Evolutionary conservation across 1,140 invertebrate genomes (phyloP).

Genomic region (Nymphalis io): DNA sequence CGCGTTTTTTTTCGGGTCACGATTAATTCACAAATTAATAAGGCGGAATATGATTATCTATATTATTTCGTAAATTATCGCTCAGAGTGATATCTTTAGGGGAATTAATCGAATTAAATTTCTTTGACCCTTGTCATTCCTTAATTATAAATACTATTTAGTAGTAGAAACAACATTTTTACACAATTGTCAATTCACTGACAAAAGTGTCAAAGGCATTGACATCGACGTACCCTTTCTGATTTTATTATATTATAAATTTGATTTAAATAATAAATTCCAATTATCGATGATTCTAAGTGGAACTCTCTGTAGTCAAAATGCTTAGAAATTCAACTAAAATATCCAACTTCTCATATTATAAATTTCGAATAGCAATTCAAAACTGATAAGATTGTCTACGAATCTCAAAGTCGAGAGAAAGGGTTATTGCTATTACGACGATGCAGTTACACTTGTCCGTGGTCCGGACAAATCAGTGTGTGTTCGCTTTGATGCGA

Average conservation of each 20-base stretch:
- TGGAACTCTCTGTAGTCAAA: not conserved
- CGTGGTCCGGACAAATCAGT: slow-evolving; percentile 32
- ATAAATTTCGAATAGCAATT: slow-evolving; percentile 1
- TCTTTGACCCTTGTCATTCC: not conserved
- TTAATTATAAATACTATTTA: not conserved
- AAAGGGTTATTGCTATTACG: slow-evolving; percentile 28
- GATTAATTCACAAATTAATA: slow-evolving; percentile 32
- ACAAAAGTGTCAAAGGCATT: too few species aligned
- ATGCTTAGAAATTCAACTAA: not conserved
- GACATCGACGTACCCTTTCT: too few species aligned
- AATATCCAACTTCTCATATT: not conserved
- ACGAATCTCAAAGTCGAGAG: not conserved
- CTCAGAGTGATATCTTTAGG: slow-evolving; percentile 10
- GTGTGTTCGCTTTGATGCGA: slow-evolving; percentile 31
- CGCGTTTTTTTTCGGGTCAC: slow-evolving; percentile 30
- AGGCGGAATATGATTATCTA: slow-evolving; percentile 12
- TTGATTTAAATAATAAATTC: too few species aligned
- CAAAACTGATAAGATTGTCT: slow-evolving; percentile 8
- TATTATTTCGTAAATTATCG: slow-evolving; percentile 19
- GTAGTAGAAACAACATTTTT: not conserved
- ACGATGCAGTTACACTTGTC: slow-evolving; percentile 28
- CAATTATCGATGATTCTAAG: not conserved
- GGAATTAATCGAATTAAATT: slow-evolving; percentile 6
- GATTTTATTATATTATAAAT: too few species aligned
- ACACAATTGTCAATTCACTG: not conserved